Percentiles rank a stretch among this genome's conserved stretches.
phyloP scores from a whole-genome alignment of 2,888 invertebrate genomes.

The Eilema depressum region DNA sequence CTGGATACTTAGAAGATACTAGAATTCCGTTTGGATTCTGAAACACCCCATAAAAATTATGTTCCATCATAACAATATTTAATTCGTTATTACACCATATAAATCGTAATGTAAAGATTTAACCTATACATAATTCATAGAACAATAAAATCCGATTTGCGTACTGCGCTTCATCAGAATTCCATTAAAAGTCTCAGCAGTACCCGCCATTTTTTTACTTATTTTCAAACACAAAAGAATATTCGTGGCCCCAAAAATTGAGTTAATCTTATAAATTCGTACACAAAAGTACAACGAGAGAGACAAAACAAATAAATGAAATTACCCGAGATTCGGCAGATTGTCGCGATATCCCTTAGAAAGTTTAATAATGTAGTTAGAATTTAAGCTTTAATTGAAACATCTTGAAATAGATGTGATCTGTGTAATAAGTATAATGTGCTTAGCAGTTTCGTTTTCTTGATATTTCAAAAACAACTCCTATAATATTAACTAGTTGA shows the following conservation, averaged over 20 bases:
- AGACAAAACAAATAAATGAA: slow-evolving; percentile 64
- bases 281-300: slow-evolving; percentile 63
- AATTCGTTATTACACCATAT: slow-evolving; percentile 38
- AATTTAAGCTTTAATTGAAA: slow-evolving; percentile 41
- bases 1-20: background rate
- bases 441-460: background rate
- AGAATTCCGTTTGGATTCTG: background rate
- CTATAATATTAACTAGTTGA: too few relatives aligned
- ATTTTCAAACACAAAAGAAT: slow-evolving; percentile 62
- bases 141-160: slow-evolving; percentile 54
- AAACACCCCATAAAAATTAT: background rate
- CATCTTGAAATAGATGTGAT: slow-evolving; percentile 18
- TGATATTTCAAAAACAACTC: background rate
- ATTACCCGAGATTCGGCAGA: slow-evolving; percentile 57
- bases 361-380: slow-evolving; percentile 42
- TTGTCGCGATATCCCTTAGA: slow-evolving; percentile 47
- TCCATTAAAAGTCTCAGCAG: slow-evolving; percentile 66
- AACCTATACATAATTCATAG: slow-evolving; percentile 60
- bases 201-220: slow-evolving; percentile 51
- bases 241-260: slow-evolving; percentile 68
- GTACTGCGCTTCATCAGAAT: slow-evolving; percentile 60
- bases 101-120: slow-evolving; percentile 43
- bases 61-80: slow-evolving; percentile 35
- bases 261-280: slow-evolving; percentile 72
- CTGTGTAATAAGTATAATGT: background rate